Evolutionary conservation across 2,113 vertebrate species (phyloP).

Genomic region (Cavia aperea): DNA sequence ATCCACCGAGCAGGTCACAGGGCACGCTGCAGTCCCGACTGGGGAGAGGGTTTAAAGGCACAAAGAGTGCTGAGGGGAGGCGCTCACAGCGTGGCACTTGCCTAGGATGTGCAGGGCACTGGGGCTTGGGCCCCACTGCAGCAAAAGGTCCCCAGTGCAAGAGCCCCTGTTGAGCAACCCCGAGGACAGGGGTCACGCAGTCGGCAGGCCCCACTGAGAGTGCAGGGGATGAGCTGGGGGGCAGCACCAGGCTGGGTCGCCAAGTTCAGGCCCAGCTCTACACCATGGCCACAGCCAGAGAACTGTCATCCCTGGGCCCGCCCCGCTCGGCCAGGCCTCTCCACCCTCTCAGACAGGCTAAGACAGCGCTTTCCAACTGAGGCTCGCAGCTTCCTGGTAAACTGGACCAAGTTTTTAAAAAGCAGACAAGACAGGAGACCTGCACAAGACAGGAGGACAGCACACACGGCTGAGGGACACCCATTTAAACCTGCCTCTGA

Average conservation of each 20-base stretch:
- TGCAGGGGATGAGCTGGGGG: background rate
- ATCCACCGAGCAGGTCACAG: background rate
- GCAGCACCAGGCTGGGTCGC: background rate
- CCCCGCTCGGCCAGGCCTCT: background rate
- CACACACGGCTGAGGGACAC: background rate
- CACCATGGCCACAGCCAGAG: background rate
- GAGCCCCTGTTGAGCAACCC: no score
- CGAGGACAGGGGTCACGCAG: no score
- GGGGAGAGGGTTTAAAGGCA: background rate
- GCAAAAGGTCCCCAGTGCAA: background rate
- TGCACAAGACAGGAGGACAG: background rate
- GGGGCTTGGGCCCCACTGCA: background rate
- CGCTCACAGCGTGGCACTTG: no score
- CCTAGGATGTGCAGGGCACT: background rate
- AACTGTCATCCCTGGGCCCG: background rate
- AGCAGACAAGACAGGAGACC: background rate
- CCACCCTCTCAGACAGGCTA: no score
- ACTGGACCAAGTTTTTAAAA: background rate
- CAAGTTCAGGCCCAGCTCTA: background rate
- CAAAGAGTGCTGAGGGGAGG: background rate
- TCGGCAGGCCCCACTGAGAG: background rate
- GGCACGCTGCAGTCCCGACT: background rate
- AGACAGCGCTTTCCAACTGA: background rate
- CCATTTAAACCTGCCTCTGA: rapidly evolving
- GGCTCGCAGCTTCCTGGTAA: background rate